Percentiles rank a stretch among this genome's conserved stretches.
phyloP scores from a whole-genome alignment of 2,888 invertebrate species.

The Coecobrya sp. region DNA sequence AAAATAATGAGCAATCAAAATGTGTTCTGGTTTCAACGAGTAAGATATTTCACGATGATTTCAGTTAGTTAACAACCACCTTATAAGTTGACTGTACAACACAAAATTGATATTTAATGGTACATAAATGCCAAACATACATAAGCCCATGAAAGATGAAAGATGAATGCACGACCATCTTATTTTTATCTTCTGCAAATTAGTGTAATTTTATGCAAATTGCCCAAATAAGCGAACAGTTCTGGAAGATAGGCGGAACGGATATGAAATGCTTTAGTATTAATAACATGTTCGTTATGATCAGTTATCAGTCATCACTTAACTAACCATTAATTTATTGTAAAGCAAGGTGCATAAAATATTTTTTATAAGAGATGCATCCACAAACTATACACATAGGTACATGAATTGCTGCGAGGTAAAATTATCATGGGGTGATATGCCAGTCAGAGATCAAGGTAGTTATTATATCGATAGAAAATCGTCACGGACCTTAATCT shows the following conservation, averaged over 20 bases:
- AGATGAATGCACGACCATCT: neutral
- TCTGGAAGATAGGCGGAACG: slow-evolving; percentile 24
- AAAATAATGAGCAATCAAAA: too few relatives aligned
- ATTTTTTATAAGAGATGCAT: slow-evolving; percentile 13
- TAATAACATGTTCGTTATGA: slow-evolving; percentile 9
- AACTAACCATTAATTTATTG: slow-evolving; percentile 5
- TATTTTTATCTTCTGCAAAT: neutral
- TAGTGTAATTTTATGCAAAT: slow-evolving; percentile 43
- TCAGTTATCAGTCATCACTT: slow-evolving; percentile 1
- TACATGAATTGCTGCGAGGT: neutral
- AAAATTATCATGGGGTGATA: neutral
- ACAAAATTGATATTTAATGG: too few relatives aligned
- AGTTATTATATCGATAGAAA: neutral
- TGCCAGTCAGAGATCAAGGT: neutral
- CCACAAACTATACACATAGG: too few relatives aligned
- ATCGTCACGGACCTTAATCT: neutral
- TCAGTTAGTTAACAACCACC: too few relatives aligned
- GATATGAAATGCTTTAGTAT: neutral
- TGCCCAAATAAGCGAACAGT: slow-evolving; percentile 6
- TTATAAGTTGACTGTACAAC: too few relatives aligned
- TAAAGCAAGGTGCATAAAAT: neutral
- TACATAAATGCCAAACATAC: too few relatives aligned
- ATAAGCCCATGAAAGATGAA: too few relatives aligned
- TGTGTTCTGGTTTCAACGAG: too few relatives aligned
- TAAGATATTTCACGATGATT: too few relatives aligned